Evolutionary conservation across 2,113 vertebrate genomes (phyloP).

Genomic region (Candoia aspera): DNA sequence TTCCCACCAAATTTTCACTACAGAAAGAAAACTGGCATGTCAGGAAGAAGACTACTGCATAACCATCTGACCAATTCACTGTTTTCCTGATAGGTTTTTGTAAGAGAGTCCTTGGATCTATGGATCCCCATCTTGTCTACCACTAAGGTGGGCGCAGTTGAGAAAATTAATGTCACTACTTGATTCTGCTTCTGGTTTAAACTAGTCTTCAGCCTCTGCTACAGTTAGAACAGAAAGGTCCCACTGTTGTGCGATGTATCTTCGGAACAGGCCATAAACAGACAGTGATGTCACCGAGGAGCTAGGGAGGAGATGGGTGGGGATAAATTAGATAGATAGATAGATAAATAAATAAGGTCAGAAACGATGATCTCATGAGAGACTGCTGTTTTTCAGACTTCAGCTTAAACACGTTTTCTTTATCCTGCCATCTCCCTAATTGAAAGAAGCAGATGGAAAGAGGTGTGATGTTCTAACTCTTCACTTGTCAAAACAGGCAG

Average conservation of each 20-base stretch:
- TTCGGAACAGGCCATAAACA: background rate
- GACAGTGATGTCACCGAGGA: background rate
- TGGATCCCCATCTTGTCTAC: no score
- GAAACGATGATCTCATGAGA: slow-evolving; percentile 29
- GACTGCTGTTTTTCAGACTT: background rate
- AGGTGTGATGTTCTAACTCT: background rate
- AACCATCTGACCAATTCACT: background rate
- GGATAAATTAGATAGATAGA: no score
- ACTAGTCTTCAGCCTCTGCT: background rate
- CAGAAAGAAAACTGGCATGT: background rate
- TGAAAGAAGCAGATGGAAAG: slow-evolving; percentile 19
- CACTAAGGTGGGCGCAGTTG: no score
- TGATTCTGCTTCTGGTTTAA: background rate
- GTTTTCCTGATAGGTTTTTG: background rate
- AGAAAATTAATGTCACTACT: background rate
- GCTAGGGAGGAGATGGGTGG: no score
- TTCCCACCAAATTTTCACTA: background rate
- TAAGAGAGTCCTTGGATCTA: background rate
- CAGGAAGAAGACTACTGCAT: background rate
- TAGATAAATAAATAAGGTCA: no score
- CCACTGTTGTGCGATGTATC: background rate
- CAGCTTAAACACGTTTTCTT: background rate
- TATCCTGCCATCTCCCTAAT: background rate
- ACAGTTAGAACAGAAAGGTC: background rate
- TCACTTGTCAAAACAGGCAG: slow-evolving; percentile 1